These are phyloP conservation scores for Chymomyza costata DNA, from an alignment of 1,140 invertebrate genomes.

Conservation along the genomic window DNA sequence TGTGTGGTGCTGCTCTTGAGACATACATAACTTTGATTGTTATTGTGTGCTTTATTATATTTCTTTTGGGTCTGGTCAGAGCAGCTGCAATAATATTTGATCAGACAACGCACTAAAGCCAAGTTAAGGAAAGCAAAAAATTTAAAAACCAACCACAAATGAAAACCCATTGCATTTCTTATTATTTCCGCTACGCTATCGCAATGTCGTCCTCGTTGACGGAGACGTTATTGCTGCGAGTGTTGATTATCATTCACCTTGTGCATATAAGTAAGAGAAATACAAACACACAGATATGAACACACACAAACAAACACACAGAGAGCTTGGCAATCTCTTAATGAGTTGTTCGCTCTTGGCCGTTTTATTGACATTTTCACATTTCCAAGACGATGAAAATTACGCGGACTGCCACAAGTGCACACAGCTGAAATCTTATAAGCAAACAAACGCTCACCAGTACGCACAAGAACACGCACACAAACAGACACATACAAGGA, in stretches of 20 bases:
- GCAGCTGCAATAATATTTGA: slow-evolving; percentile 25
- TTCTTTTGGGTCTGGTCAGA: neutral
- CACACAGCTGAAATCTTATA: slow-evolving; percentile 47
- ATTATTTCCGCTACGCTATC: too few relatives aligned
- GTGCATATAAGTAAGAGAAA: too few relatives aligned
- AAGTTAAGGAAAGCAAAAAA: slow-evolving; percentile 19
- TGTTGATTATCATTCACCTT: too few relatives aligned
- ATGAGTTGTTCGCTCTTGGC: slow-evolving; percentile 58
- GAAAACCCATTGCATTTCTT: too few relatives aligned
- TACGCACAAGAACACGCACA: slow-evolving; percentile 17
- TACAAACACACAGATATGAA: too few relatives aligned
- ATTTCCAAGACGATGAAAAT: slow-evolving; percentile 19
- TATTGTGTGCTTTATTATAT: neutral
- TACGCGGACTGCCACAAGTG: neutral
- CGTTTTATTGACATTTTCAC: slow-evolving; percentile 63
- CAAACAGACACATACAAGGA: too few relatives aligned
- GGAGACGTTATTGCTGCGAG: too few relatives aligned
- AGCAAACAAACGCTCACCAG: too few relatives aligned
- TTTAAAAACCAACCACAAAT: slow-evolving; percentile 20
- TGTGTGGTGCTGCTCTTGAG: slow-evolving; percentile 29
- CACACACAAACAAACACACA: slow-evolving; percentile 12
- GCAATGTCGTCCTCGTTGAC: too few relatives aligned
- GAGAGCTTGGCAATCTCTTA: slow-evolving; percentile 55
- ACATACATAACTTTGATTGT: slow-evolving; percentile 44
- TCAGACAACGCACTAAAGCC: too few relatives aligned